Percentiles rank a stretch among this genome's conserved stretches.
phyloP scores from a whole-genome alignment of 2,888 invertebrate genomes.

The Lithodes maja region DNA sequence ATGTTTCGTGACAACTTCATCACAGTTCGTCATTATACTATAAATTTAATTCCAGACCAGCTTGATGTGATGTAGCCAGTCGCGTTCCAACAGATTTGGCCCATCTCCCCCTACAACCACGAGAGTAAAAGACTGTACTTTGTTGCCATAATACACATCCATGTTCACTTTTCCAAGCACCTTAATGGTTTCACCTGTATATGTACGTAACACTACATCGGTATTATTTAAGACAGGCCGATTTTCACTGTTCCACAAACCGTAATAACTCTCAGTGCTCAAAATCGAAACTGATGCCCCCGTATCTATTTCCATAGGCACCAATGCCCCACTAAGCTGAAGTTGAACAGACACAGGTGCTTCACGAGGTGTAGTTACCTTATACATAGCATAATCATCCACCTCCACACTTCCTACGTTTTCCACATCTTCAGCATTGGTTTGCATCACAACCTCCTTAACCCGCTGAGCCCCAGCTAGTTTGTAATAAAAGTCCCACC shows the following conservation, averaged over 20 bases:
- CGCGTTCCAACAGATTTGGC: constrained; percentile 3
- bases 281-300: constrained; percentile 10
- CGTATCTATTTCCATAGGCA: constrained; percentile 27
- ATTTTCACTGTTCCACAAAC: not conserved
- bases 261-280: not conserved
- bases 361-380: constrained; percentile 12
- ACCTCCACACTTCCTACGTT: constrained; percentile 1
- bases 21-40: not conserved
- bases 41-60: not conserved
- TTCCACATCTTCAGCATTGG: constrained; percentile 9
- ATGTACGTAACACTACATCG: constrained; percentile 14
- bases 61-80: constrained; percentile 19
- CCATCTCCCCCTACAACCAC: not conserved
- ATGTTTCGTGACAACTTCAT: not conserved
- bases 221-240: not conserved
- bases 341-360: not conserved
- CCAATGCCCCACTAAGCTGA: not conserved
- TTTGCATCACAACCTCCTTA: too few relatives aligned
- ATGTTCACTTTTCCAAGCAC: constrained; percentile 6
- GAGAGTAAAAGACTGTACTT: not conserved
- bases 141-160: not conserved
- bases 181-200: constrained; percentile 3
- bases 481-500: too few relatives aligned
- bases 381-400: constrained; percentile 32
- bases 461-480: not conserved